A percentile compares a stretch with the other conserved stretches of the same genome.
Evolutionary conservation across 2,888 invertebrate species (phyloP).

Genomic region (Catocala fraxini): DNA sequence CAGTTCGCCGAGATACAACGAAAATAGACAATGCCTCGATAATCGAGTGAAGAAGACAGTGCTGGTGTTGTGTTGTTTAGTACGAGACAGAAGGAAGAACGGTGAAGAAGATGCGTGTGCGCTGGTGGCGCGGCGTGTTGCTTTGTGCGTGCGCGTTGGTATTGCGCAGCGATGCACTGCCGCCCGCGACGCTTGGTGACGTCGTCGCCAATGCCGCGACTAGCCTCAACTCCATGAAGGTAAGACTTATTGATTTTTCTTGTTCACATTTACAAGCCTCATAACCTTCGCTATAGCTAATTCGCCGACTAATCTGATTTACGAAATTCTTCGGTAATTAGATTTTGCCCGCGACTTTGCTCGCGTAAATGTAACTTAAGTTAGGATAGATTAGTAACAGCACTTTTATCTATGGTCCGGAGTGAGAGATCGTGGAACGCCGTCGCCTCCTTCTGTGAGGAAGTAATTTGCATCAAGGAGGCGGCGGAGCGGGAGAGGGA

Average conservation of each 20-base stretch:
- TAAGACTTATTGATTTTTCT: conserved; percentile 43
- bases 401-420: no score
- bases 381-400: no score
- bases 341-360: no score
- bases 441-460: no score
- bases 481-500: no score
- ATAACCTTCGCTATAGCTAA: neutral
- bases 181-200: conserved; percentile 83
- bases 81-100: conserved; percentile 21
- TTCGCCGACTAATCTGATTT: neutral
- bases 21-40: conserved; percentile 34
- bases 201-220: conserved; percentile 83
- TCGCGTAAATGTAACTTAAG: no score
- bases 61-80: conserved; percentile 13
- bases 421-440: no score
- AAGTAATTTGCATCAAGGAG: no score
- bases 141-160: conserved; percentile 71
- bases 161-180: conserved; percentile 71
- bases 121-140: conserved; percentile 69
- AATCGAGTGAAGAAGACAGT: conserved; percentile 21
- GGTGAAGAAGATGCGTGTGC: conserved; percentile 63
- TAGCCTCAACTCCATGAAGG: conserved; percentile 85
- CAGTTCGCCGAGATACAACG: neutral
- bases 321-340: neutral
- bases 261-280: neutral